Percentiles rank a stretch among this genome's conserved stretches.
These are phyloP conservation scores for Alectura lathami DNA, from an alignment of 2,113 vertebrate species.

Conservation along the genomic window DNA sequence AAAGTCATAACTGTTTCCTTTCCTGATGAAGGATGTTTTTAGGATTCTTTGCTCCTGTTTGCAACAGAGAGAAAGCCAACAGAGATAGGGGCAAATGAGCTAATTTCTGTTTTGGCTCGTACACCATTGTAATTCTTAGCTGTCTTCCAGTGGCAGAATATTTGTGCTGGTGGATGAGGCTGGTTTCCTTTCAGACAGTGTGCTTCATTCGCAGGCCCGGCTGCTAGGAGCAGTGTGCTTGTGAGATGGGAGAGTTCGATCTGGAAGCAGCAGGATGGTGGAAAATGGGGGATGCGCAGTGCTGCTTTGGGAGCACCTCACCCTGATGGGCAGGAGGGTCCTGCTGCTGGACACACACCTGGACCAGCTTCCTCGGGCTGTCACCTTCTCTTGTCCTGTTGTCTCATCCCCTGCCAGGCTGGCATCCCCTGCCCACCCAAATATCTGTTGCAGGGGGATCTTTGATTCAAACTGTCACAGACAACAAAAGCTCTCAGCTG, in stretches of 20 bases:
- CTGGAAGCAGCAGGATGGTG: too few species aligned
- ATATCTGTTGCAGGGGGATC: not conserved
- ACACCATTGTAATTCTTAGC: not conserved
- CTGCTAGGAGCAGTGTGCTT: not conserved
- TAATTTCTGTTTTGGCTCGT: slow-evolving; percentile 13
- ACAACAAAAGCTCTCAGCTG: not conserved
- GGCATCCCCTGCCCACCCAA: not conserved
- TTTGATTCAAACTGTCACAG: not conserved
- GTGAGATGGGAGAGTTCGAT: not conserved
- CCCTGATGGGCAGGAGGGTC: not conserved
- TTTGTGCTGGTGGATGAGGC: not conserved
- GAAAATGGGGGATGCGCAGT: not conserved
- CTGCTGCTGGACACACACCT: not conserved
- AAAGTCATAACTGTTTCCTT: not conserved
- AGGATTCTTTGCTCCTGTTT: slow-evolving; percentile 6
- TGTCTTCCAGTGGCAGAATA: not conserved
- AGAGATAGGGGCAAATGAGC: not conserved
- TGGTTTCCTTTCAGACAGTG: not conserved
- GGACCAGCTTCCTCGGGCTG: not conserved
- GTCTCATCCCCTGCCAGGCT: not conserved
- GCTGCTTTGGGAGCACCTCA: not conserved
- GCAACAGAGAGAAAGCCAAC: not conserved
- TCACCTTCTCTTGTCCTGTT: not conserved
- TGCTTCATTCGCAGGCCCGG: not conserved
- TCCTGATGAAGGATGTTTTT: not conserved